A percentile compares a stretch with the other conserved stretches of the same genome.
phyloP scores from a whole-genome alignment of 2,797 vertebrate genomes.

The Myripristis murdjan region DNA sequence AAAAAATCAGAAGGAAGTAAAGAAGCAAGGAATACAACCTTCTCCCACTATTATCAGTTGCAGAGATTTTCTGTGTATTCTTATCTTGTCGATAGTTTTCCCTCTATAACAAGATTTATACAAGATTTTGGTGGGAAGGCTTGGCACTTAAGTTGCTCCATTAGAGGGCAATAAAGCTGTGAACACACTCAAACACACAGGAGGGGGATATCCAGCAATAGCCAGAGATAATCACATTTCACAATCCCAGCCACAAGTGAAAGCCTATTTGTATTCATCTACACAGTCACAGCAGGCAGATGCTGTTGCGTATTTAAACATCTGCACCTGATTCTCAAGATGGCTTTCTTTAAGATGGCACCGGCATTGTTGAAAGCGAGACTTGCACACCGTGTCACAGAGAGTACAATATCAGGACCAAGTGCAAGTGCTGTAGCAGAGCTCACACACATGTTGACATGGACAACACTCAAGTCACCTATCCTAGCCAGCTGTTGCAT shows the following conservation, averaged over 20 bases:
- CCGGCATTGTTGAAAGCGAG: too few species aligned
- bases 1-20: background rate
- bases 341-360: too few species aligned
- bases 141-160: slow-evolving; percentile 1
- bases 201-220: background rate
- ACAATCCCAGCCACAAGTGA: background rate
- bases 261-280: slow-evolving; percentile 4
- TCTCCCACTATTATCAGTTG: background rate
- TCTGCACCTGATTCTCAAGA: too few species aligned
- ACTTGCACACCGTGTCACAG: too few species aligned
- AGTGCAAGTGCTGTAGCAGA: too few species aligned
- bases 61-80: background rate
- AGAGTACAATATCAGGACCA: too few species aligned
- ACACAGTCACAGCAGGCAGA: background rate
- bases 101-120: background rate
- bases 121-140: background rate
- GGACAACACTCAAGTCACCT: background rate
- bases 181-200: background rate
- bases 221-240: slow-evolving; percentile 5
- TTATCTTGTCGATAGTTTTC: background rate
- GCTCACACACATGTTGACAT: background rate
- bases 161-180: slow-evolving; percentile 3
- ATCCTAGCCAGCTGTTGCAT: slow-evolving; percentile 24
- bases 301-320: slow-evolving; percentile 1
- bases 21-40: background rate